Percentiles rank a stretch among this genome's conserved stretches.
Evolutionary conservation across 2,888 invertebrate species (phyloP).

Genomic region (Drosophila fungiperda): DNA sequence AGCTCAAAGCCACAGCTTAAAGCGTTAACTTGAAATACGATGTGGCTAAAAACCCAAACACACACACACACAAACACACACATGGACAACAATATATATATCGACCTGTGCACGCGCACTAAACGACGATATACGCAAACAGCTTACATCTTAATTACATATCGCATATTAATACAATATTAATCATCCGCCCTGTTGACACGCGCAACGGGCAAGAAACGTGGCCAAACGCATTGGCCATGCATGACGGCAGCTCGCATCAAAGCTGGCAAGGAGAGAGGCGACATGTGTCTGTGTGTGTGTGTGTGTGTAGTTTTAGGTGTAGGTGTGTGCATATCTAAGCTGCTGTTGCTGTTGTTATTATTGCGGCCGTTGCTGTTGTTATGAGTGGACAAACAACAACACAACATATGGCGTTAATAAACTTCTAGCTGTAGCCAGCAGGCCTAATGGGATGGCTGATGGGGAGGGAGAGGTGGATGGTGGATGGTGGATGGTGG

Average conservation of each 20-base stretch:
- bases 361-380: slow-evolving; percentile 45
- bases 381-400: slow-evolving; percentile 66
- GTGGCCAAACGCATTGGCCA: slow-evolving; percentile 62
- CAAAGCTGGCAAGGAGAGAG: slow-evolving; percentile 1
- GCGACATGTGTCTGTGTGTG: slow-evolving; percentile 21
- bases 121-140: slow-evolving; percentile 59
- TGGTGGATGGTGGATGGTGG: not conserved
- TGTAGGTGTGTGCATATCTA: slow-evolving; percentile 67
- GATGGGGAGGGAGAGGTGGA: not conserved
- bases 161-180: slow-evolving; percentile 82
- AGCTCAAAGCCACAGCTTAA: slow-evolving; percentile 8
- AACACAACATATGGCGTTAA: slow-evolving; percentile 77
- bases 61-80: not conserved
- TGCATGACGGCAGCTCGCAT: slow-evolving; percentile 35
- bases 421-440: slow-evolving; percentile 67
- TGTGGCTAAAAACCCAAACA: slow-evolving; percentile 4
- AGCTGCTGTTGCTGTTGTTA: slow-evolving; percentile 45
- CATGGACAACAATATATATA: not conserved
- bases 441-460: slow-evolving; percentile 25
- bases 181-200: slow-evolving; percentile 81
- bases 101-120: slow-evolving; percentile 11
- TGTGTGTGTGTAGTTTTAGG: slow-evolving; percentile 31
- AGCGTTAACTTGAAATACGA: slow-evolving; percentile 18
- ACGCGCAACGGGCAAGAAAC: slow-evolving; percentile 56
- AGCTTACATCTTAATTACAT: slow-evolving; percentile 80